Conservation (phyloP, 2,113 vertebrate species). For the Neotragus moschatus region DNA sequence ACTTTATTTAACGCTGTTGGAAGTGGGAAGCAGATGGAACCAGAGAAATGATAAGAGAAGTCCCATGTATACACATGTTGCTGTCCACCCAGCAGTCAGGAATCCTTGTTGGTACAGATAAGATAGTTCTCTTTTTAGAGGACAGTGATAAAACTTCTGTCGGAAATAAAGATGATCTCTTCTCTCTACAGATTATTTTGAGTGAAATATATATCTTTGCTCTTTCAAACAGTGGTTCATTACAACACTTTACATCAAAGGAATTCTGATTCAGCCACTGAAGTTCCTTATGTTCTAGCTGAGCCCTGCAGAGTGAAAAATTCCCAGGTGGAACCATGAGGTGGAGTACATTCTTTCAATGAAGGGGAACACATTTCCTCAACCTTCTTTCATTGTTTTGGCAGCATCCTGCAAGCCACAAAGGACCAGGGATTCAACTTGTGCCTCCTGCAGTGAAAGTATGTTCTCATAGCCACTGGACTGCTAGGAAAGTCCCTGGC, state of each 20-base stretch:
- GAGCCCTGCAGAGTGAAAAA: not conserved
- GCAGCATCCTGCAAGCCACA: accelerated
- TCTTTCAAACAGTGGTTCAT: not conserved
- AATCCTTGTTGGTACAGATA: not conserved
- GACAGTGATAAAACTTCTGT: not conserved
- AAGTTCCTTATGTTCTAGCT: not conserved
- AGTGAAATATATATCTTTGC: not conserved
- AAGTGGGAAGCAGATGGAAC: not conserved
- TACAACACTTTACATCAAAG: not conserved
- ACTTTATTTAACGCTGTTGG: accelerated
- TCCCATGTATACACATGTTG: accelerated
- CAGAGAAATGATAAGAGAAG: not conserved
- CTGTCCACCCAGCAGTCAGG: accelerated
- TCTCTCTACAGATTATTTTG: not conserved
- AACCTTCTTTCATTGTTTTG: not conserved
- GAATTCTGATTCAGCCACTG: not conserved
- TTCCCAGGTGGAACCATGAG: not conserved
- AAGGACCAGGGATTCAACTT: not conserved
- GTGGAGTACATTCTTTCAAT: not conserved
- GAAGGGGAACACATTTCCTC: not conserved
- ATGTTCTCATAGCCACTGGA: not conserved
- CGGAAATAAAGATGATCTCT: not conserved
- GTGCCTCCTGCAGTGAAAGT: not conserved
- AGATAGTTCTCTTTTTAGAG: not conserved
- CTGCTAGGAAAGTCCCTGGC: not conserved